Base-by-base conservation (phyloP, 2,888 invertebrate species). In the Trissolcus brochymenae region DNA sequence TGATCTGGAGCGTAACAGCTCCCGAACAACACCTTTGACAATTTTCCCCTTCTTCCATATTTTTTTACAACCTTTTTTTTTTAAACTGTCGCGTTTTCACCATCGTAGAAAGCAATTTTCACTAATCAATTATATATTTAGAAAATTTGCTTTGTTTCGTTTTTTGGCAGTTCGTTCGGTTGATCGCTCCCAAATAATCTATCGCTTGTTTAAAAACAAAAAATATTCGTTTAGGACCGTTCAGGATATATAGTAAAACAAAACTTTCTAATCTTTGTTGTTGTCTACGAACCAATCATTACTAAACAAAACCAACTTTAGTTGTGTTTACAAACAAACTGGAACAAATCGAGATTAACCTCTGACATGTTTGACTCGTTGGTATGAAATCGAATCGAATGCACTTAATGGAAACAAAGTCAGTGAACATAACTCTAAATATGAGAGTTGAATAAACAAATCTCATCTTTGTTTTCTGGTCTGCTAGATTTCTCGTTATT, bases 1-100 rank as follows among this genome's bases (percentile, higher is more conserved):
- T 65, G 64, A 78, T 78, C 53, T 61, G 50, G 73, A 78, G 73
- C 78, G 78, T 78, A 70, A 78, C 78, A 43, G 25, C 25, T 51
- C 53, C 65, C 40, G 54, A 78, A 74, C 73, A 74, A 73, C 78
- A 67, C 55, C 55, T 57, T 53, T 19, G 73, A 65, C 73, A 73
- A 67, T 73, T 73, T 70, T 67, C 43, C 49, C 21, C 4, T 6
- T 46, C 46, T 55, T 41, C 4, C 9, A 11, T n/a, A 25, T 19
- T 65, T 57, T 62, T 35, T 6, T 14, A 17, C 41, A 13, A 49
- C 16, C 49, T 64, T 73, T 59, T 16, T 29, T 53, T 64, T 43
- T n/a, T 67, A 50, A 16, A 41, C n/a, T 21, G 53, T 11, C 7
- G 41, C 50, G 53, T 49, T 72, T 72, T 72, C 72, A 65, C 72